phyloP scores from a whole-genome alignment of 2,888 invertebrate species.

The Amorpha juglandis region DNA sequence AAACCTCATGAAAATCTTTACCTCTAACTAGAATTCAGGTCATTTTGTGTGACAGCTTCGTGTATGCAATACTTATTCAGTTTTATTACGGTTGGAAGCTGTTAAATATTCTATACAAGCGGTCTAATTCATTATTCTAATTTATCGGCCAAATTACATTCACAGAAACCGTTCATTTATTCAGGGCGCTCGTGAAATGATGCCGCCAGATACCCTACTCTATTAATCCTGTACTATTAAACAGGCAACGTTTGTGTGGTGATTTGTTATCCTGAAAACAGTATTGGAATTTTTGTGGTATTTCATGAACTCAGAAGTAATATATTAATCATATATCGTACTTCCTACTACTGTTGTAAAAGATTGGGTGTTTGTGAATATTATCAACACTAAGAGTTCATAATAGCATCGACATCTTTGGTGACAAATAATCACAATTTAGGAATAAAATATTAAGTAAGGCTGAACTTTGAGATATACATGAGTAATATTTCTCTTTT shows the following conservation, averaged over 20 bases:
- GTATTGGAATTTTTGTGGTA: background rate
- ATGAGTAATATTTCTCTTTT: no score
- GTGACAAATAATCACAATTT: no score
- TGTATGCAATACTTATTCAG: background rate
- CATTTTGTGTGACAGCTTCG: background rate
- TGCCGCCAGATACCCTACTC: background rate
- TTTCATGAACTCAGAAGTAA: no score
- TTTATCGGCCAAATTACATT: constrained; percentile 16
- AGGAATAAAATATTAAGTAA: no score
- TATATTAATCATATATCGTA: no score
- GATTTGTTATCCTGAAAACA: background rate
- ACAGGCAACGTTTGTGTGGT: background rate
- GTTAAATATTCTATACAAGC: constrained; percentile 8
- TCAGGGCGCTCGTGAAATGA: background rate
- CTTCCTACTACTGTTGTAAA: no score
- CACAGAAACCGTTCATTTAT: constrained; percentile 2
- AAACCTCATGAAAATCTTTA: no score
- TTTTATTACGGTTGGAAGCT: background rate
- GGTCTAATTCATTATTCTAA: constrained; percentile 4
- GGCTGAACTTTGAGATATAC: no score
- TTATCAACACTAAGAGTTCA: no score
- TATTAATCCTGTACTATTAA: background rate
- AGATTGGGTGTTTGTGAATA: no score
- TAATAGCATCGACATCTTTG: no score
- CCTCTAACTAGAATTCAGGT: background rate